These are phyloP conservation scores for Protobothrops mucrosquamatus DNA, from an alignment of 2,113 vertebrate species.

Conservation along the genomic window DNA sequence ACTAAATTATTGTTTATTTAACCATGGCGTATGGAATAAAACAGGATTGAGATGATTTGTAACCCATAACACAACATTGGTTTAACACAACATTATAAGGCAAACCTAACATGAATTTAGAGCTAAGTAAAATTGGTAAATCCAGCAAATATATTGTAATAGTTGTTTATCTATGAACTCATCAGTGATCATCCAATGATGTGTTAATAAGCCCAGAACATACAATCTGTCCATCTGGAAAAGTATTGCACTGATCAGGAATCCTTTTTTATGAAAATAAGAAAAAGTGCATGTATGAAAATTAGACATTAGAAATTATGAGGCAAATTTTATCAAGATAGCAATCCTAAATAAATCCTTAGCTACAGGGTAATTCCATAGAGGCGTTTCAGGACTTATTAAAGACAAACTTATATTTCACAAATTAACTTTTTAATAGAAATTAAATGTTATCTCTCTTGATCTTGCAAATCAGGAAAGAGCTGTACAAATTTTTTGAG, in stretches of 20 bases:
- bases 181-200: background rate
- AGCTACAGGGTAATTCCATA: background rate
- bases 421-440: slow-evolving; percentile 64
- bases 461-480: slow-evolving; percentile 54
- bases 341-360: background rate
- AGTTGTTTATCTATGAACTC: background rate
- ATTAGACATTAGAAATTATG: slow-evolving; percentile 16
- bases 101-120: background rate
- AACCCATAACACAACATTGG: no score
- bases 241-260: background rate
- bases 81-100: no score
- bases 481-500: slow-evolving; percentile 25
- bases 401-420: slow-evolving; percentile 18
- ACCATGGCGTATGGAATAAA: background rate
- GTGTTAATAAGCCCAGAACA: background rate
- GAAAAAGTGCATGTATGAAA: background rate
- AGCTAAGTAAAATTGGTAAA: background rate
- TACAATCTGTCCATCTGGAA: background rate
- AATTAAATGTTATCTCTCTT: slow-evolving; percentile 48
- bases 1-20: background rate
- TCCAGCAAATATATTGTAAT: background rate
- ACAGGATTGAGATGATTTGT: no score
- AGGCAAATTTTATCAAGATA: slow-evolving; percentile 21
- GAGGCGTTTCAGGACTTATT: background rate
- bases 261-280: background rate